Evolutionary conservation across 2,113 vertebrate genomes (phyloP).

Genomic region (Rhizomys pruinosus): DNA sequence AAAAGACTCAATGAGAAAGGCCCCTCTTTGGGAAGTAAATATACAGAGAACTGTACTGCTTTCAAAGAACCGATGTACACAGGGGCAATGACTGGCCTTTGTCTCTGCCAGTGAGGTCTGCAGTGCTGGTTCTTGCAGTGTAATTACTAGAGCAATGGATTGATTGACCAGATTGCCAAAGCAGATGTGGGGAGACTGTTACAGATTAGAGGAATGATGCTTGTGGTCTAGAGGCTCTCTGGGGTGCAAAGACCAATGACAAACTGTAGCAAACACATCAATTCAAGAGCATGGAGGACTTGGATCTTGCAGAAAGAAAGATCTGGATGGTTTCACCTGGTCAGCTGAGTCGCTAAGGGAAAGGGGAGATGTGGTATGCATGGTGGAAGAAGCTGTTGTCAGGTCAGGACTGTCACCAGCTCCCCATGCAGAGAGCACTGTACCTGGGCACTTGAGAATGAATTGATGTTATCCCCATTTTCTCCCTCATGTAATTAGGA

Average conservation of each 20-base stretch:
- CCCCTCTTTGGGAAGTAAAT: no score
- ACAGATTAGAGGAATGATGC: not conserved
- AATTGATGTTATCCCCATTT: not conserved
- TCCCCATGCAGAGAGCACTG: not conserved
- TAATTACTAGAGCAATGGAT: not conserved
- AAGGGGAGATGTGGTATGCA: accelerated
- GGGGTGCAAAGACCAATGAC: not conserved
- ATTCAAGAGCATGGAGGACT: not conserved
- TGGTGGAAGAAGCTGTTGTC: not conserved
- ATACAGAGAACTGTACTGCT: not conserved
- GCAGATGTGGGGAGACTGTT: not conserved
- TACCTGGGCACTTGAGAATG: not conserved
- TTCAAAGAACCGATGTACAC: not conserved
- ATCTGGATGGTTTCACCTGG: not conserved
- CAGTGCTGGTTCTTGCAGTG: not conserved
- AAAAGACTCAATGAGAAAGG: no score
- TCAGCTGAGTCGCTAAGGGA: not conserved
- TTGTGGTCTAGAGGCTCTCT: not conserved
- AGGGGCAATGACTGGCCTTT: not conserved
- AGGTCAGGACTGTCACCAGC: not conserved
- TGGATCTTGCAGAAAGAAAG: not conserved
- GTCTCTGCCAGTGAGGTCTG: not conserved
- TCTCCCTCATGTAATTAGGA: not conserved
- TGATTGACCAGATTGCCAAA: not conserved
- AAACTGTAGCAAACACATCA: not conserved